A percentile compares a stretch with the other conserved stretches of the same genome.
Conservation (phyloP, 2,888 invertebrate species). For the Dolomedes plantarius region DNA sequence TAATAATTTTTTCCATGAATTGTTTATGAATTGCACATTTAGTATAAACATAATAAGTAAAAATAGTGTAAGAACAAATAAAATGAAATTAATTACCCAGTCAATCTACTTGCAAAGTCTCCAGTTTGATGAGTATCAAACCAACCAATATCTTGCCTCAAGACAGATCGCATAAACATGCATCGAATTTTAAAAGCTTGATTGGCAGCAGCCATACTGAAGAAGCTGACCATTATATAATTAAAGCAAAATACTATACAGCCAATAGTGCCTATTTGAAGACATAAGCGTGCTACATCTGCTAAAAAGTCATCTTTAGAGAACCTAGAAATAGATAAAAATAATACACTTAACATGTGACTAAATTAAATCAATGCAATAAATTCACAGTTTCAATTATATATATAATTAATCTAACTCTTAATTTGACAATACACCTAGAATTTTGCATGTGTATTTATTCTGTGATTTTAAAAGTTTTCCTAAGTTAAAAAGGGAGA, state of each 20-base stretch:
- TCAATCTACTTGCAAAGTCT: conserved; percentile 78
- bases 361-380: not conserved
- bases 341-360: too few species aligned
- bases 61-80: too few species aligned
- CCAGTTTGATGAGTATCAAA: conserved; percentile 78
- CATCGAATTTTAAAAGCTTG: conserved; percentile 78
- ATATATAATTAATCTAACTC: too few species aligned
- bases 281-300: conserved; percentile 40
- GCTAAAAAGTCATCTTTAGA: conserved; percentile 35
- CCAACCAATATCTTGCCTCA: conserved; percentile 78
- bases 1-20: too few species aligned
- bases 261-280: conserved; percentile 60
- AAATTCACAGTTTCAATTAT: too few species aligned
- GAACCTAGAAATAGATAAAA: conserved; percentile 30
- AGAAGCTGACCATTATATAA: conserved; percentile 63
- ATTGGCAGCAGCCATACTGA: conserved; percentile 73
- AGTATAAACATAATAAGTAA: too few species aligned
- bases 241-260: conserved; percentile 52
- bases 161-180: conserved; percentile 77
- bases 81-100: too few species aligned
- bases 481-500: too few species aligned
- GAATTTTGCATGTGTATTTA: too few species aligned
- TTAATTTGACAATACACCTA: too few species aligned
- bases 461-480: too few species aligned
- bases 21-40: too few species aligned